Conservation (phyloP, 2,797 vertebrate species). For the Argentina silus region DNA sequence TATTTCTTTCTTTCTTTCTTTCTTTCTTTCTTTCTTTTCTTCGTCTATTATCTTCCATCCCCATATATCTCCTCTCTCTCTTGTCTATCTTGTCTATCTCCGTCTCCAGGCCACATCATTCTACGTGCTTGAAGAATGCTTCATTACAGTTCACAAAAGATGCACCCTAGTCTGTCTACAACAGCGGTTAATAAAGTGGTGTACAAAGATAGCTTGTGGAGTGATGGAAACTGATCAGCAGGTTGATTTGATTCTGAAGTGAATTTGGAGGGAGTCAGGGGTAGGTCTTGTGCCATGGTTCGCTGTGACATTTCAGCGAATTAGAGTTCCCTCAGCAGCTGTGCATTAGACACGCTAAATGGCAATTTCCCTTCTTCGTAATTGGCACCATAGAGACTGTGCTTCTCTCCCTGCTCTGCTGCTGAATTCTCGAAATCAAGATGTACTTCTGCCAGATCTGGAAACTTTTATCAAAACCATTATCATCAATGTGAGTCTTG, state of each 20-base stretch:
- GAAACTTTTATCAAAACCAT: conserved; percentile 30
- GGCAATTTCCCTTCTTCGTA: conserved; percentile 65
- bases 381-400: conserved; percentile 69
- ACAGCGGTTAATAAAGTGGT: conserved; percentile 1
- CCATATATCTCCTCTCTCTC: conserved; percentile 4
- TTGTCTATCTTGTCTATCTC: background rate
- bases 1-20: conserved; percentile 5
- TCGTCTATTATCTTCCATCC: conserved; percentile 16
- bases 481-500: background rate
- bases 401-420: conserved; percentile 47
- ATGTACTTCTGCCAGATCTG: conserved; percentile 8
- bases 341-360: conserved; percentile 71
- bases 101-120: conserved; percentile 17
- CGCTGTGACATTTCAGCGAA: conserved; percentile 41
- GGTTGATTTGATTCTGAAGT: background rate
- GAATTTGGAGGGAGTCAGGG: conserved; percentile 23
- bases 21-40: conserved; percentile 3
- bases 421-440: conserved; percentile 26
- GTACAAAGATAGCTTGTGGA: background rate
- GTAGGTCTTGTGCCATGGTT: conserved; percentile 30
- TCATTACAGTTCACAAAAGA: conserved; percentile 5
- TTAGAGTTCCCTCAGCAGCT: conserved; percentile 60
- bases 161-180: conserved; percentile 8
- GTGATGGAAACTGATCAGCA: background rate
- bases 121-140: background rate